These are phyloP conservation scores for Acromyrmex charruanus DNA, from an alignment of 1,140 invertebrate genomes.

Conservation along the genomic window DNA sequence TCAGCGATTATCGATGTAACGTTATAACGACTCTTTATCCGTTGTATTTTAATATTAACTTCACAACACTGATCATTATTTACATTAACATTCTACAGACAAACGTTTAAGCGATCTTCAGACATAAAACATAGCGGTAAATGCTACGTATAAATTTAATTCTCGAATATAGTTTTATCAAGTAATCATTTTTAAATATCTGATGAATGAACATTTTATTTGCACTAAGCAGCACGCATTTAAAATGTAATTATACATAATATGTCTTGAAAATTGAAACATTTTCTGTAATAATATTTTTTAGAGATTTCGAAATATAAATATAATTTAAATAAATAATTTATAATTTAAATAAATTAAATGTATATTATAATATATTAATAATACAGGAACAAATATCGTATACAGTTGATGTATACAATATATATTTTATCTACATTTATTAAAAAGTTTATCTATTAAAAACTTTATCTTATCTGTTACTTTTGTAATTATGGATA, in stretches of 20 bases:
- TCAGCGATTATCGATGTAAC: conserved; percentile 47
- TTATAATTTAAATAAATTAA: not conserved
- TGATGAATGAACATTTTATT: not conserved
- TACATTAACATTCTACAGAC: conserved; percentile 18
- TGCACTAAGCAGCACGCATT: not conserved
- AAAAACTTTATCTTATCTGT: not conserved
- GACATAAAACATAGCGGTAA: conserved; percentile 48
- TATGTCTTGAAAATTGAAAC: not conserved
- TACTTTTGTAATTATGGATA: not conserved
- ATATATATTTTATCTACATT: not conserved
- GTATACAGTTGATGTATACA: not conserved
- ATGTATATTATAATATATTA: not conserved
- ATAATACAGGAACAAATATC: not conserved
- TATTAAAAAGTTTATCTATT: not conserved
- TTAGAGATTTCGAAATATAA: not conserved
- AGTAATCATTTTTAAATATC: conserved; percentile 18
- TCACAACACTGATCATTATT: conserved; percentile 27
- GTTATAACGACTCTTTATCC: conserved; percentile 13
- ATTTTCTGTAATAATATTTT: not conserved
- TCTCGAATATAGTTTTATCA: conserved; percentile 1
- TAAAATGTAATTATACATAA: not conserved
- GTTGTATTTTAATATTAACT: conserved; percentile 45
- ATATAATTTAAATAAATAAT: not conserved
- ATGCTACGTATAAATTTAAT: conserved; percentile 13
- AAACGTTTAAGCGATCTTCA: not conserved